Evolutionary conservation across 2,113 vertebrate species (phyloP), one percentile per base, ranked within the genome.

Genomic region (Oncorhynchus keta): DNA sequence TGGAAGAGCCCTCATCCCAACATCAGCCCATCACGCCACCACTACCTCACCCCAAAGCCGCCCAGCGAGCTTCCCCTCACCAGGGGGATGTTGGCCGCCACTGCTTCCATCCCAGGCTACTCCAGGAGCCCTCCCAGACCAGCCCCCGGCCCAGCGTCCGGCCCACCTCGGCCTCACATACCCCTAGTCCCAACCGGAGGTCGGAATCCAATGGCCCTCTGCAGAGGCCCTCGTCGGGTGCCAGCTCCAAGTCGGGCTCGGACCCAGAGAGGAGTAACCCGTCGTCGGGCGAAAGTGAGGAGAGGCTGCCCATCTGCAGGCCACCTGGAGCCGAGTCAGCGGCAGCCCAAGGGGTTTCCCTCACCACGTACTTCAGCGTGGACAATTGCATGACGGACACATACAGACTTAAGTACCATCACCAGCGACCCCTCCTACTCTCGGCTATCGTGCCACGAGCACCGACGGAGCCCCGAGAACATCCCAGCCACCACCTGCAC

Each of bases 301-400:
- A 93, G 32, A 85, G 86, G 70, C 76, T 84, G 28, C 61, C 78
- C 2, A 86, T 79, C 13, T 83, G 74, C 13, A 89, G 90, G 66
- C 73, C 61, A 22, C 76, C 84, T 75, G 55, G 81, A 16, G 32
- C 55, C 4, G 45, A 83, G 2, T 3, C 68, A 0, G 83, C 79
- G 72, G 90, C 90, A 11, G 88, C 86, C 8, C 94, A 95, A n/a
- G 93, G 92, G 24, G 79, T 99, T 72, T 92, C 95, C 6, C 91
- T 97, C 22, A 99, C 97, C 0, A 99, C 97, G 4, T 99, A 99
- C 76, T 99, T 99, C 89, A 97, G 95, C 0, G 98, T 99, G 72
- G 98, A 99, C 75, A 95, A 94, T 83, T 99, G 98, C 80, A 99
- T 99, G 98, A 99, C 98, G 18, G 98, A 99, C 85, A 98, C 96